Percentiles rank a stretch among this genome's conserved stretches.
phyloP scores from a whole-genome alignment of 2,113 vertebrate species.

The Dromiciops gliroides region DNA sequence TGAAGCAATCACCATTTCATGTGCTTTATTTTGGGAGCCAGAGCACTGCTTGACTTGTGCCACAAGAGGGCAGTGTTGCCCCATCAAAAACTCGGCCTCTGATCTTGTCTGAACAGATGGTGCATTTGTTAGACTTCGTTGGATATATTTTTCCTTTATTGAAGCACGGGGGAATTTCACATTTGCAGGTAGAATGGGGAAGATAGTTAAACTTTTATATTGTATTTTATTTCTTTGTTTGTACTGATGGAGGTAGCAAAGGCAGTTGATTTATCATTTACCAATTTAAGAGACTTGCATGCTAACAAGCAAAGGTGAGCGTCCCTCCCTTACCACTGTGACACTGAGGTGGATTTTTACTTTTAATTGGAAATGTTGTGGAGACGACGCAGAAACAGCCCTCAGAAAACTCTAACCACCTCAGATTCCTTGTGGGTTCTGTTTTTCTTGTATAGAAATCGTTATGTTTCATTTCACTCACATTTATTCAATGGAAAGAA shows the following conservation, averaged over 20 bases:
- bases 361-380: conserved; percentile 72
- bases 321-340: conserved; percentile 43
- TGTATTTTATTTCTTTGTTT: conserved; percentile 79
- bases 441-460: conserved; percentile 37
- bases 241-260: conserved; percentile 66
- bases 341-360: conserved; percentile 68
- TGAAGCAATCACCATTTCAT: background rate
- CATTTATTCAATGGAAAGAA: conserved; percentile 43
- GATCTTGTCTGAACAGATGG: conserved; percentile 68
- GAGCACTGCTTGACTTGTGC: conserved; percentile 15
- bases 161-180: conserved; percentile 77
- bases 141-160: conserved; percentile 74
- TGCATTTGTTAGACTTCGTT: conserved; percentile 78
- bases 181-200: conserved; percentile 72
- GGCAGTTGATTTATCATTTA: conserved; percentile 70
- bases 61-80: conserved; percentile 78
- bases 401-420: conserved; percentile 7
- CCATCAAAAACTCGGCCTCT: conserved; percentile 26
- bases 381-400: background rate
- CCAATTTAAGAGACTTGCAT: conserved; percentile 62
- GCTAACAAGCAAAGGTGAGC: conserved; percentile 57
- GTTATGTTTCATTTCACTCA: too few relatives aligned
- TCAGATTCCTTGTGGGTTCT: conserved; percentile 55
- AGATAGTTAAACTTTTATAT: conserved; percentile 75
- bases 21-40: background rate